Evolutionary conservation across 2,797 vertebrate species (phyloP).

Genomic region (Melanotaenia nigrans): DNA sequence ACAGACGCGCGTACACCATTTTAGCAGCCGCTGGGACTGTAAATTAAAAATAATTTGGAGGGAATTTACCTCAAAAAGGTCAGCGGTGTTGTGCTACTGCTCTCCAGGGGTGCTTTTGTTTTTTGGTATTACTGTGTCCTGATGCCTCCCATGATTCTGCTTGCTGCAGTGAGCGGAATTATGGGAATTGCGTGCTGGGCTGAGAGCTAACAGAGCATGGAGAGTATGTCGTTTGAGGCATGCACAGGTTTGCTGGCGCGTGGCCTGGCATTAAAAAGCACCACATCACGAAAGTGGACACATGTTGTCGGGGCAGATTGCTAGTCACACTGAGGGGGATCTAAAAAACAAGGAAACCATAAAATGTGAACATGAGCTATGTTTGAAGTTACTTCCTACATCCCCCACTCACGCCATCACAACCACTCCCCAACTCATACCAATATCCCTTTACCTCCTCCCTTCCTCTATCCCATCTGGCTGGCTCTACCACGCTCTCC

Average conservation of each 20-base stretch:
- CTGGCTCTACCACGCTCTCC: slow-evolving; percentile 73
- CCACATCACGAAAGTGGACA: slow-evolving; percentile 59
- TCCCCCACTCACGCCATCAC: slow-evolving; percentile 54
- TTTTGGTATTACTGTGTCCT: slow-evolving; percentile 36
- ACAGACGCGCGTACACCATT: not conserved
- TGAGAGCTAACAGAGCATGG: slow-evolving; percentile 70
- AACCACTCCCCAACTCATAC: slow-evolving; percentile 54
- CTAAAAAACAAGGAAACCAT: slow-evolving; percentile 73
- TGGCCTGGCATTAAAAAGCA: slow-evolving; percentile 71
- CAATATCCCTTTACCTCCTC: slow-evolving; percentile 51
- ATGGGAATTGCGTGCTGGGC: slow-evolving; percentile 73
- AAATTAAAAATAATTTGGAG: slow-evolving; percentile 69
- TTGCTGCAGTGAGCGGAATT: slow-evolving; percentile 69
- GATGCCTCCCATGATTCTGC: slow-evolving; percentile 62
- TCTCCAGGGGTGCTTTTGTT: slow-evolving; percentile 36
- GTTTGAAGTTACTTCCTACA: slow-evolving; percentile 67
- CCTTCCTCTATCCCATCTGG: slow-evolving; percentile 69
- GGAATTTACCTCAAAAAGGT: slow-evolving; percentile 68
- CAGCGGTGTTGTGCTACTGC: slow-evolving; percentile 52
- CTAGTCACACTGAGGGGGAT: slow-evolving; percentile 62
- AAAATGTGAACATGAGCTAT: slow-evolving; percentile 69
- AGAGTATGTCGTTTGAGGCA: slow-evolving; percentile 61
- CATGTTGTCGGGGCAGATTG: slow-evolving; percentile 34
- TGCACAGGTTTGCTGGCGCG: slow-evolving; percentile 63
- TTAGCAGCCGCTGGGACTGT: slow-evolving; percentile 32